Percentiles rank a stretch among this genome's conserved stretches.
These are phyloP conservation scores for Takifugu rubripes DNA, from an alignment of 2,797 vertebrate genomes.

Conservation along the genomic window DNA sequence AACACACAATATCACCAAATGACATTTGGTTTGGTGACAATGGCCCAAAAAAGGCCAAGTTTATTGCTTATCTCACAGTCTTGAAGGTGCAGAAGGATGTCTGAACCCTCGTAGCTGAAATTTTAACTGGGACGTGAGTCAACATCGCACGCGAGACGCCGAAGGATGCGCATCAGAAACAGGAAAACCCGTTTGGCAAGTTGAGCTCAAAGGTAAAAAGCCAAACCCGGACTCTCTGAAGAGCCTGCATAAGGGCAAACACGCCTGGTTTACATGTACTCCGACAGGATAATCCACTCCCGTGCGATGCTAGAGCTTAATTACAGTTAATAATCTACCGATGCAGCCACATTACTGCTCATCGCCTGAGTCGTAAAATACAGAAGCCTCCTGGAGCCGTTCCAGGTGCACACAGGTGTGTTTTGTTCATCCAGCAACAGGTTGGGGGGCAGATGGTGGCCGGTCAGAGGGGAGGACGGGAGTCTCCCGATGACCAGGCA, in stretches of 20 bases:
- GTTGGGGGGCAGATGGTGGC: conserved; percentile 43
- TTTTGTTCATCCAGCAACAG: conserved; percentile 24
- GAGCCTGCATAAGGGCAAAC: background rate
- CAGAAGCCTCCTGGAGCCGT: conserved; percentile 18
- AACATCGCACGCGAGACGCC: conserved; percentile 1
- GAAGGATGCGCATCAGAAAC: no score
- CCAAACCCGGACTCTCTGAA: background rate
- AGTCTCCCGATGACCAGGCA: conserved; percentile 25
- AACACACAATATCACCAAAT: background rate
- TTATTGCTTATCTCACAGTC: background rate
- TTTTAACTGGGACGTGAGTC: conserved; percentile 12
- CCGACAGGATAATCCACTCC: conserved; percentile 1
- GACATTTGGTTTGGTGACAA: background rate
- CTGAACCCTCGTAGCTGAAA: conserved; percentile 1
- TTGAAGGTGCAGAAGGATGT: conserved; percentile 1
- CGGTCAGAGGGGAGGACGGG: conserved; percentile 26
- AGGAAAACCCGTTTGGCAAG: no score
- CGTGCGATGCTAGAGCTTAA: conserved; percentile 29
- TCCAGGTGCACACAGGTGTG: conserved; percentile 38
- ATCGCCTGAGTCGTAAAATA: conserved; percentile 48
- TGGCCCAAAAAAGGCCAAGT: background rate
- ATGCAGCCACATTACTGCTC: conserved; percentile 40
- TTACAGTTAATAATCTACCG: conserved; percentile 58
- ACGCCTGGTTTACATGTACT: background rate
- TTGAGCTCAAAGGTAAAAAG: no score